A percentile compares a stretch with the other conserved stretches of the same genome.
Conservation (phyloP, 1,140 invertebrate species). For the Rhyzopertha dominica region DNA sequence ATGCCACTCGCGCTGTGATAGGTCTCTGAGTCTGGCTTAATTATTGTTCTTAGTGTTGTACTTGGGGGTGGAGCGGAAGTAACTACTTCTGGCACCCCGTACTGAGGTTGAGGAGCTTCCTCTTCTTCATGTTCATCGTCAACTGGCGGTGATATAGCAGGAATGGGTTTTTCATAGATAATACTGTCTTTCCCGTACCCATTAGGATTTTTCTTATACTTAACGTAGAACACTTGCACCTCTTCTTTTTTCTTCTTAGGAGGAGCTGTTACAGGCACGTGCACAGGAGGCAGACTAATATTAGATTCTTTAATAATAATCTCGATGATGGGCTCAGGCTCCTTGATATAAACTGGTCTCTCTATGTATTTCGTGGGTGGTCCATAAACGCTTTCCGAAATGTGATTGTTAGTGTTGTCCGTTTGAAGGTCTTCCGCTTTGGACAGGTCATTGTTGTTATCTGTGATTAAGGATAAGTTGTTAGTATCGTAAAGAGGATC, state of each 20-base stretch:
- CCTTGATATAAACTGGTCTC: constrained; percentile 59
- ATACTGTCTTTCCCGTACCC: constrained; percentile 61
- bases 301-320: constrained; percentile 88
- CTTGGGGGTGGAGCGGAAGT: constrained; percentile 54
- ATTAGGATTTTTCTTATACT: constrained; percentile 76
- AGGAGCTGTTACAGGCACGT: constrained; percentile 48
- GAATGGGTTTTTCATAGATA: constrained; percentile 70
- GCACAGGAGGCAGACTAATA: constrained; percentile 66
- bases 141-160: constrained; percentile 63
- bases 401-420: constrained; percentile 47
- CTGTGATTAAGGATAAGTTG: constrained; percentile 49
- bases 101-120: constrained; percentile 42
- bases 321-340: constrained; percentile 84
- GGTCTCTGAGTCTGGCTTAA: constrained; percentile 75
- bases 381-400: constrained; percentile 47
- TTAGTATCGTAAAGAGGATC: constrained; percentile 66
- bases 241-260: constrained; percentile 68
- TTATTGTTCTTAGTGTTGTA: constrained; percentile 75
- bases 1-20: constrained; percentile 71
- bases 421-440: constrained; percentile 49
- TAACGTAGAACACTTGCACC: constrained; percentile 84
- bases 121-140: constrained; percentile 57
- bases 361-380: constrained; percentile 50
- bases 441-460: constrained; percentile 48
- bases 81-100: constrained; percentile 44